A percentile compares a stretch with the other conserved stretches of the same genome.
These are phyloP conservation scores for Drosophila dives DNA, from an alignment of 2,888 invertebrate genomes.

Conservation along the genomic window DNA sequence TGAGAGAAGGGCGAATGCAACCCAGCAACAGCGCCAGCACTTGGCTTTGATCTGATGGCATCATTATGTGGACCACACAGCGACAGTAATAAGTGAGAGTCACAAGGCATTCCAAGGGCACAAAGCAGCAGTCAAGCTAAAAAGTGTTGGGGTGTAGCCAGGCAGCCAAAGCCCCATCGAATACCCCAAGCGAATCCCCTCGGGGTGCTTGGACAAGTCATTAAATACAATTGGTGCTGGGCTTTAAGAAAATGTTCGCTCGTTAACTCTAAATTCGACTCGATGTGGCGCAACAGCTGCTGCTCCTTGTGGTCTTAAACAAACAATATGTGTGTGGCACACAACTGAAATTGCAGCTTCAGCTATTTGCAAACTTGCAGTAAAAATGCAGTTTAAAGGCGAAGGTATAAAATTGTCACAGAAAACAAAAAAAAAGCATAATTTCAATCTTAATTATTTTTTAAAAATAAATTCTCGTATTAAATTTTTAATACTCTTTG, in stretches of 20 bases:
- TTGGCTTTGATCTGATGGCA: constrained; percentile 67
- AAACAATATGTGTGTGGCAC: constrained; percentile 47
- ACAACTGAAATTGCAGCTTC: constrained; percentile 42
- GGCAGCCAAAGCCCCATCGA: constrained; percentile 20
- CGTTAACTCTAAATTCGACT: constrained; percentile 48
- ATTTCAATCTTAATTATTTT: neutral
- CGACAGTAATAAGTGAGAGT: constrained; percentile 59
- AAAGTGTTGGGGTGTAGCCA: constrained; percentile 43
- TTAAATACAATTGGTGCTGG: constrained; percentile 69
- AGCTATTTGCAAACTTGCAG: constrained; percentile 7
- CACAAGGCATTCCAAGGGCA: constrained; percentile 62
- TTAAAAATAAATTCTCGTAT: neutral
- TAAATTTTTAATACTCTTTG: neutral
- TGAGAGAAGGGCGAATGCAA: constrained; percentile 4
- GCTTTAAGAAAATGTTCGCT: constrained; percentile 66
- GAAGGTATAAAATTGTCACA: neutral
- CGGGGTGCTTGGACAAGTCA: constrained; percentile 60
- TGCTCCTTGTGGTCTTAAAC: constrained; percentile 58
- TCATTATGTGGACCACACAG: constrained; percentile 60
- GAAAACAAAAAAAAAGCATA: neutral
- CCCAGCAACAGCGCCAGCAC: constrained; percentile 14
- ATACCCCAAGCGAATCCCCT: constrained; percentile 37
- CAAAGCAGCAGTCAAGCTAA: constrained; percentile 48
- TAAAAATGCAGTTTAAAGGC: constrained; percentile 22
- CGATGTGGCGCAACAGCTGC: constrained; percentile 48